Conservation (phyloP, 2,888 invertebrate species). For the Nymphalis polychloros region DNA sequence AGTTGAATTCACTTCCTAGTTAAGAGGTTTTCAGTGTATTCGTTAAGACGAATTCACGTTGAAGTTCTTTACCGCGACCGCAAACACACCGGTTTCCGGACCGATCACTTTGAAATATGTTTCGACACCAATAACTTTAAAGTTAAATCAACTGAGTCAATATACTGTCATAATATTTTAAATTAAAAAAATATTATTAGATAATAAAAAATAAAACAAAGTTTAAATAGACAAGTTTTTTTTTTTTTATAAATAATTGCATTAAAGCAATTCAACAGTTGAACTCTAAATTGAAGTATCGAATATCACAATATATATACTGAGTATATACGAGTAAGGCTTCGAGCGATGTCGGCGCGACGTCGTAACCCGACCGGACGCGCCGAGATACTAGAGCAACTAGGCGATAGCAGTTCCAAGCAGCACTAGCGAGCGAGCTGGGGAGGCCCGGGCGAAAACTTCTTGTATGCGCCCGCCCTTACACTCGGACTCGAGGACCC, state of each 20-base stretch:
- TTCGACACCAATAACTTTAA: not conserved
- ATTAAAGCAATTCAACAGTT: not conserved
- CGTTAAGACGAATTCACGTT: conserved; percentile 16
- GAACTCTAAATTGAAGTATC: not conserved
- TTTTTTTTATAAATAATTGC: too few relatives aligned
- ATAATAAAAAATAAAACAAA: too few relatives aligned
- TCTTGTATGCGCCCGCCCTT: conserved; percentile 3
- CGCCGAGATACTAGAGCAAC: conserved; percentile 3
- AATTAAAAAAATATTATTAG: too few relatives aligned
- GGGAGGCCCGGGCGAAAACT: conserved; percentile 3
- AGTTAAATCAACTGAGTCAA: not conserved
- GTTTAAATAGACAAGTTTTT: too few relatives aligned
- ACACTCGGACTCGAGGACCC: not conserved
- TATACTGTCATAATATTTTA: not conserved
- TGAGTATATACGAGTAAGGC: not conserved
- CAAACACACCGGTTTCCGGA: conserved; percentile 7
- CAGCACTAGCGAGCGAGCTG: not conserved
- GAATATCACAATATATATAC: not conserved
- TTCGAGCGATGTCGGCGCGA: not conserved
- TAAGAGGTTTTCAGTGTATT: conserved; percentile 21
- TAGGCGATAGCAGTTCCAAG: not conserved
- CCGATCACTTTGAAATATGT: not conserved
- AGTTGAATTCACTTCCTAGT: conserved; percentile 14
- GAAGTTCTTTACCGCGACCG: conserved; percentile 2
- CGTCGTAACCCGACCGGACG: conserved; percentile 11